Base-by-base conservation (phyloP, 1,140 invertebrate genomes). In the Cardiocondyla obscurior region DNA sequence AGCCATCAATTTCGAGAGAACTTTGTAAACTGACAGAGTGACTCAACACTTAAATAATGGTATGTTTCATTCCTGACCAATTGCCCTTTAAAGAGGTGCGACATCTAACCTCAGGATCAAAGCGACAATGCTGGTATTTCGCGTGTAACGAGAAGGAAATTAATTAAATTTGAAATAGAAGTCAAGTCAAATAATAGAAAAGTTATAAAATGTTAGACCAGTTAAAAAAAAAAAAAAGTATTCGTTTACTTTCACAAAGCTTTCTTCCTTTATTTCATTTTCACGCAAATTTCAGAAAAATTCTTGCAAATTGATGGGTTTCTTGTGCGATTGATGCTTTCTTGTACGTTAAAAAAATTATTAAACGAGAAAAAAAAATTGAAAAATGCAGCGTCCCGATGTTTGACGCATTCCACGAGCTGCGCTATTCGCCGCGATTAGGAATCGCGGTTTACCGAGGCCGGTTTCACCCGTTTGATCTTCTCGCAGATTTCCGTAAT, bases 371-470 rank as follows among this genome's bases (percentile, higher is more conserved):
- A 64, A 76, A 62, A 60, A 62, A 5, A 58, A 33, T 58, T 12
- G 7, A 64, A 46, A n/a, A 76, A 62, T 62, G 12, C 28, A n/a
- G 14, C 4, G 36, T 60, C 36, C 19, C 16, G 25, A 58, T 44
- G 53, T 76, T 46, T 16, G 74, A 77, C 44, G 73, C 33, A 25
- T 76, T n/a, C 42, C 42, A 30, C 72, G 57, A 64, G 28, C 19
- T 19, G 30, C 39, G 33, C 53, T 36, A 42, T 42, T 67, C 60
- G 10, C 42, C 44, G 39, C 46, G 74, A 79, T 79, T 69, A 69
- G 62, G 46, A 79, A 69, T 67, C 74, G 74, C 74, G 74, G 74
- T 79, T 79, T 79, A 79, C 74, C 74, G 74, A 79, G 46, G 46
- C 46, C 62, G 33, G 62, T 79, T 79, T 79, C 46, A 69, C 22